These are phyloP conservation scores for Drosophila hamatofila DNA, from an alignment of 2,888 invertebrate species.

Conservation along the genomic window DNA sequence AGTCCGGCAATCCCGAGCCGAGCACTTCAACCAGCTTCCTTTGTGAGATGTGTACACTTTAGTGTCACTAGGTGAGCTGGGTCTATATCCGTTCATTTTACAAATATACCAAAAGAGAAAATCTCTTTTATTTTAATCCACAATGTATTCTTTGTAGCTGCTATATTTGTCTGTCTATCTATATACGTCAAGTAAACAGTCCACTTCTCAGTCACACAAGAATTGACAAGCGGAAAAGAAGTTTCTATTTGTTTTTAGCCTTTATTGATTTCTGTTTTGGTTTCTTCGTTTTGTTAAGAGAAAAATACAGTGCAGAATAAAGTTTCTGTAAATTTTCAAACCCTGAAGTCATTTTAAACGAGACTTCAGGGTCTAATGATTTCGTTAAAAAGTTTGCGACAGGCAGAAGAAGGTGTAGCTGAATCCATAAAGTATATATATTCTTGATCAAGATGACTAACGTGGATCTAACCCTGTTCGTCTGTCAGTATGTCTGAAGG, in stretches of 20 bases:
- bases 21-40: not conserved
- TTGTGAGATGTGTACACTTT: not conserved
- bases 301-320: not conserved
- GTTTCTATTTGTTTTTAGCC: not conserved
- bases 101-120: constrained; percentile 15
- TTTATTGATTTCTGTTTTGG: not conserved
- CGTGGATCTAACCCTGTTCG: no score
- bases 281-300: not conserved
- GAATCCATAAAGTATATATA: not conserved
- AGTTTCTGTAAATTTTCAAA: not conserved
- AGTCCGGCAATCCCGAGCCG: not conserved
- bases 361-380: not conserved
- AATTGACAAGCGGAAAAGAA: constrained; percentile 5
- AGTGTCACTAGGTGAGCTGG: not conserved
- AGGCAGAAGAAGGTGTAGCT: not conserved
- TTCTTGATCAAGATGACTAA: not conserved
- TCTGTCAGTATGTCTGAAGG: no score
- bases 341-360: not conserved
- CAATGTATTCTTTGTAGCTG: not conserved
- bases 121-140: not conserved
- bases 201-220: not conserved
- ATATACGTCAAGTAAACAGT: not conserved
- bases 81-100: constrained; percentile 43
- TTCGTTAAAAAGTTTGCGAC: not conserved
- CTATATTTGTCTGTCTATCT: not conserved